Evolutionary conservation across 2,113 vertebrate genomes (phyloP).

Genomic region (Natator depressus): DNA sequence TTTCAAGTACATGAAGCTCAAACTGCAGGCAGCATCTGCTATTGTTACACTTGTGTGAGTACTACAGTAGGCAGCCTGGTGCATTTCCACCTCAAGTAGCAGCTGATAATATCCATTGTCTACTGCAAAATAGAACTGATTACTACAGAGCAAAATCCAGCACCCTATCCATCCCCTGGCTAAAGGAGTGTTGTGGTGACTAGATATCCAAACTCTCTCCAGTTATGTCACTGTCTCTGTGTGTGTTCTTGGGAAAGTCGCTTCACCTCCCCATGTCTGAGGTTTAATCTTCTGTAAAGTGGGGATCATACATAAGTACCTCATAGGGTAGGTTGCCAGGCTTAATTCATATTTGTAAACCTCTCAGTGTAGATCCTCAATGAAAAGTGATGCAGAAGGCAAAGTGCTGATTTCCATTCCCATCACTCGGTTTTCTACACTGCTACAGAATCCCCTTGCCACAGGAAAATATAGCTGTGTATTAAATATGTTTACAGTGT

Average conservation of each 20-base stretch:
- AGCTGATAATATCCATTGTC: not conserved
- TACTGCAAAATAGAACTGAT: not conserved
- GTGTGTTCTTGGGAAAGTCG: not conserved
- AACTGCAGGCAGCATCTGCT: constrained; percentile 69
- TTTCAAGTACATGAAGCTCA: constrained; percentile 74
- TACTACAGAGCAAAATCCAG: not conserved
- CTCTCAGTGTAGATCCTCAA: not conserved
- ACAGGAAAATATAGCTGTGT: not conserved
- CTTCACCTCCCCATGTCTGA: not conserved
- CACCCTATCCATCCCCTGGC: not conserved
- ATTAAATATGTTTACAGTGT: not conserved
- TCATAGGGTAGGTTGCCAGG: not conserved
- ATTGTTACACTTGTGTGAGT: constrained; percentile 71
- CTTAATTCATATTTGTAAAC: not conserved
- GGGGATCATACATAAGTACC: not conserved
- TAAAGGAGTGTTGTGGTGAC: not conserved
- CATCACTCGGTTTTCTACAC: not conserved
- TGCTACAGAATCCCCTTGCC: not conserved
- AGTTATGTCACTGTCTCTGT: not conserved
- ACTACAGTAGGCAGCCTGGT: not conserved
- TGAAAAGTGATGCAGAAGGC: not conserved
- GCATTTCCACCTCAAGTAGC: not conserved
- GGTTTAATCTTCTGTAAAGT: not conserved
- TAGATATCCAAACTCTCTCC: not conserved
- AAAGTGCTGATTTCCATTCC: not conserved